Evolutionary conservation across 2,797 vertebrate genomes (phyloP).

Genomic region (Ibycter americanus): DNA sequence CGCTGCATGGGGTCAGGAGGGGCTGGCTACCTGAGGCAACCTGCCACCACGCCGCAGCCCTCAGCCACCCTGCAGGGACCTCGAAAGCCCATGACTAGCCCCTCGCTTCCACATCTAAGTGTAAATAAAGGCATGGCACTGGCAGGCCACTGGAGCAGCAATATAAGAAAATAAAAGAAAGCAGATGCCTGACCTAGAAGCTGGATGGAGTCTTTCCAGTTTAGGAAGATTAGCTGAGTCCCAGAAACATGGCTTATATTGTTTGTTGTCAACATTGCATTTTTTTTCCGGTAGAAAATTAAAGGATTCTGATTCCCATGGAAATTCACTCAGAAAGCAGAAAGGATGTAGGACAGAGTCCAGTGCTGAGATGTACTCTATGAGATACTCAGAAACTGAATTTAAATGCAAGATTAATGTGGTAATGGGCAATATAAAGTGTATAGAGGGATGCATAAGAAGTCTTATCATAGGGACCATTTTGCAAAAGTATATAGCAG

Average conservation of each 20-base stretch:
- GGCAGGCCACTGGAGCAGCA: neutral
- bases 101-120: neutral
- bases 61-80: neutral
- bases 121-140: neutral
- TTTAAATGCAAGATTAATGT: neutral
- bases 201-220: neutral
- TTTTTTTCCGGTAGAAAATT: neutral
- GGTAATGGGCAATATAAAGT: neutral
- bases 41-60: rapidly evolving
- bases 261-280: neutral
- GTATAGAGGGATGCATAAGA: neutral
- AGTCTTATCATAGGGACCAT: neutral
- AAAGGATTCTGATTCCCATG: neutral
- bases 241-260: neutral
- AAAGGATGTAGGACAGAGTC: neutral
- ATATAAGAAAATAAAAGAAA: neutral
- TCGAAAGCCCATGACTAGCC: neutral
- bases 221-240: neutral
- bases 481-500: neutral
- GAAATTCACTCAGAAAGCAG: neutral
- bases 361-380: neutral
- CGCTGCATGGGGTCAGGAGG: neutral
- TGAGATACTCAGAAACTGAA: neutral
- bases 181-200: neutral
- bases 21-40: neutral